A percentile compares a stretch with the other conserved stretches of the same genome.
These are phyloP conservation scores for Nerophis ophidion DNA, from an alignment of 2,113 vertebrate species.

Conservation along the genomic window DNA sequence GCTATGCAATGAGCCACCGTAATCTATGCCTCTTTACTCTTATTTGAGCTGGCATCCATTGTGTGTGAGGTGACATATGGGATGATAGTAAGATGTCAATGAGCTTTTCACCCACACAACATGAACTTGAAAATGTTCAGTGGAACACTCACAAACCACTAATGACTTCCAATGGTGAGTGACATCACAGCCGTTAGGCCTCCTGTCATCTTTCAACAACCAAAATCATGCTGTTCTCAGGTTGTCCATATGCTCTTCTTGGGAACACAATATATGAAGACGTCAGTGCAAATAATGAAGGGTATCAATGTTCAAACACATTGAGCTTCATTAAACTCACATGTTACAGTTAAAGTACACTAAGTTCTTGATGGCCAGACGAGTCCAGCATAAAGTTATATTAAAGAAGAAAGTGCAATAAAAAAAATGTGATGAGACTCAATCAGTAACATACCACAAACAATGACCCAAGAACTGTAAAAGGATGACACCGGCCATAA, in stretches of 20 bases:
- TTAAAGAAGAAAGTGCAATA: not conserved
- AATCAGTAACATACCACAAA: no score
- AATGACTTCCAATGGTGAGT: slow-evolving; percentile 45
- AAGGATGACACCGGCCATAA: no score
- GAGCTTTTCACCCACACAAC: slow-evolving; percentile 32
- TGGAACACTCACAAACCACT: slow-evolving; percentile 56
- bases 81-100: slow-evolving; percentile 55
- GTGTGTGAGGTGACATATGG: slow-evolving; percentile 45
- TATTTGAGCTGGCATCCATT: slow-evolving; percentile 39
- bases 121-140: slow-evolving; percentile 30
- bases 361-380: no score
- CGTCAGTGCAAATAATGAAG: slow-evolving; percentile 1
- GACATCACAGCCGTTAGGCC: slow-evolving; percentile 55
- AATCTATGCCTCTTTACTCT: slow-evolving; percentile 33
- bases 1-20: slow-evolving; percentile 31
- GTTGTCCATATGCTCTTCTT: slow-evolving; percentile 23
- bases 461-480: no score
- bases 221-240: not conserved
- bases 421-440: not conserved
- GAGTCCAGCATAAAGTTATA: no score
- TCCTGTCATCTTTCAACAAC: slow-evolving; percentile 38
- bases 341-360: no score
- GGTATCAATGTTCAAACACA: not conserved
- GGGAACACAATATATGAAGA: not conserved
- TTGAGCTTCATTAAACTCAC: no score